Evolutionary conservation across 2,888 invertebrate genomes (phyloP), one percentile per base, ranked within the genome.

Genomic region (Acanthosepion lycidas): DNA sequence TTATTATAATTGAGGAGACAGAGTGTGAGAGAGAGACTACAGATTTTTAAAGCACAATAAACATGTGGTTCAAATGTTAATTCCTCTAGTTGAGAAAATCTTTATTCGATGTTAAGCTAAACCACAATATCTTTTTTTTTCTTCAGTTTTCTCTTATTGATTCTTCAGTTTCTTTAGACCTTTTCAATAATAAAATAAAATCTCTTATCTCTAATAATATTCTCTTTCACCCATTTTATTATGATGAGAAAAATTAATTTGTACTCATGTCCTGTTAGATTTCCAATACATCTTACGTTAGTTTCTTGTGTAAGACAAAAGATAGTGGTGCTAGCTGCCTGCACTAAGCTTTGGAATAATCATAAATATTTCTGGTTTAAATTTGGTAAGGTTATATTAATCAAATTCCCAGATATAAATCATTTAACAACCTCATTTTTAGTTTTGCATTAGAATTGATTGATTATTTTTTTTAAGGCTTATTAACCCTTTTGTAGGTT

Each of bases 101-200:
- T 78, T 78, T 15, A n/a, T n/a, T 78, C 12, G 4, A 12, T 33
- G 18, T n/a, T n/a, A n/a, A n/a, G 33, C 12, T 78, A 23, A 59
- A 59, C 6, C 59, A 20, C 23, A 18, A 5, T 15, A 55, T 59
- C 23, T 23, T 59, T 59, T 23, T 59, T 59, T 23, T 59, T 59
- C 20, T 78, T 8, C 12, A 78, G n/a, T 78, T 33, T 33, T 78
- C 5, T 33, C 15, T n/a, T 78, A 9, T 78, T 33, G 78, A n/a
- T 78, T n/a, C n/a, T 78, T 78, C n/a, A 15, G 15, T 15, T 78
- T n/a, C 78, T 78, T 78, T n/a, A 78, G 78, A 78, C n/a, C 78
- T 78, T 78, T 78, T 78, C 78, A 78, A 78, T 78, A 78, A 78
- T 78, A 18, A 78, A 78, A n/a, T 78, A n/a, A n/a, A n/a, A n/a